Percentiles rank a stretch among this genome's conserved stretches.
Evolutionary conservation across 2,797 vertebrate genomes (phyloP).

Genomic region (Syncerus caffer): DNA sequence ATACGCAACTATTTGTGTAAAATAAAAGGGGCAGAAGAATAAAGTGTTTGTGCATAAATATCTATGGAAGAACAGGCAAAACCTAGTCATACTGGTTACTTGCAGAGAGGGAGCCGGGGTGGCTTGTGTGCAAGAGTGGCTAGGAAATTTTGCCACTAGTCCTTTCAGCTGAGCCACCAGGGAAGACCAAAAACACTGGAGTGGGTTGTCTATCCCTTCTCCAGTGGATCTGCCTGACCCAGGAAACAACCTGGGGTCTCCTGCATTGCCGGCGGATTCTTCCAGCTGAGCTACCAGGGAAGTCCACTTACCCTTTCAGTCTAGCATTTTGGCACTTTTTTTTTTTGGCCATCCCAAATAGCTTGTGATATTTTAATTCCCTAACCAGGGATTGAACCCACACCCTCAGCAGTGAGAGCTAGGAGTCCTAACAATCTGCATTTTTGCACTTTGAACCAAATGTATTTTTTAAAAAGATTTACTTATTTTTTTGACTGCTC

Average conservation of each 20-base stretch:
- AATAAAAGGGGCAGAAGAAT: neutral
- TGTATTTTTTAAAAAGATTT: neutral
- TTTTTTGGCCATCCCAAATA: accelerated
- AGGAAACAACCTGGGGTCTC: neutral
- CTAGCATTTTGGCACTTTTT: neutral
- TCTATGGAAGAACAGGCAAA: neutral
- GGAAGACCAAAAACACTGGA: neutral
- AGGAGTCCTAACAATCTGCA: neutral
- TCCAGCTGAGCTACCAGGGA: neutral
- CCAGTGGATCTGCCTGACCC: neutral
- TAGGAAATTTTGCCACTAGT: neutral
- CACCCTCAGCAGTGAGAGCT: neutral
- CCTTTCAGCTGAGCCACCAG: neutral
- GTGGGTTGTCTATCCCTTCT: neutral
- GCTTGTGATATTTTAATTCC: neutral
- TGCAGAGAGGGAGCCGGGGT: neutral
- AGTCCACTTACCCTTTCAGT: neutral
- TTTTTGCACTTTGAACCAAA: neutral
- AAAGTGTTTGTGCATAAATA: neutral
- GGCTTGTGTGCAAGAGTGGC: neutral
- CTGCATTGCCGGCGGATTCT: accelerated
- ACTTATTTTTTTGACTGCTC: neutral
- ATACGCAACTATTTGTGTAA: neutral
- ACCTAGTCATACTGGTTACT: neutral
- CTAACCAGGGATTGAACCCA: neutral